A percentile compares a stretch with the other conserved stretches of the same genome.
Evolutionary conservation across 2,888 invertebrate species (phyloP).

Genomic region (Euclidia mi): DNA sequence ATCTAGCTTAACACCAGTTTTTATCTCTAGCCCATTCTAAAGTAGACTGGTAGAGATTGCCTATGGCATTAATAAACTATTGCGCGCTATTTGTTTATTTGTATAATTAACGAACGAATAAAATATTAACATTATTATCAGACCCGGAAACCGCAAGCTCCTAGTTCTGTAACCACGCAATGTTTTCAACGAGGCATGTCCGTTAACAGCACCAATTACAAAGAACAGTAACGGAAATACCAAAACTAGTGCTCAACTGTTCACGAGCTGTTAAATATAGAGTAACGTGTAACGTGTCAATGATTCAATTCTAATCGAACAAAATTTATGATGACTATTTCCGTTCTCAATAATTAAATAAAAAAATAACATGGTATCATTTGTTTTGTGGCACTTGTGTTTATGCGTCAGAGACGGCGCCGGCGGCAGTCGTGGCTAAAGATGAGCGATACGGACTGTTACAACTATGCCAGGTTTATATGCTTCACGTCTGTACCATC

Average conservation of each 20-base stretch:
- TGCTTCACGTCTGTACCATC: no score
- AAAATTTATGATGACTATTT: constrained; percentile 47
- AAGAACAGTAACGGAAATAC: constrained; percentile 37
- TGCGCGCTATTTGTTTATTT: no score
- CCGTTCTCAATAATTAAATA: constrained; percentile 51
- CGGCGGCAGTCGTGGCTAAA: constrained; percentile 41
- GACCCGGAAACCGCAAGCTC: no score
- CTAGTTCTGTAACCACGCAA: no score
- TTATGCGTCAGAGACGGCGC: constrained; percentile 56
- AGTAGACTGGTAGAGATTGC: no score
- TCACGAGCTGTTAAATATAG: constrained; percentile 23
- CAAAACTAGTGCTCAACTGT: constrained; percentile 26
- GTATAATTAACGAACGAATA: no score
- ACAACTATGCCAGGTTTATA: no score
- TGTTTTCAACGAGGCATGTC: no score
- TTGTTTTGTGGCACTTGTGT: constrained; percentile 39
- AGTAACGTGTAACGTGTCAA: constrained; percentile 36
- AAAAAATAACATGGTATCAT: constrained; percentile 42
- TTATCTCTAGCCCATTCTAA: no score
- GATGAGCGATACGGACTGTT: constrained; percentile 35
- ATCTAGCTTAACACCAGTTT: no score
- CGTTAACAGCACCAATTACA: background rate
- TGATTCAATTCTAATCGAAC: constrained; percentile 47
- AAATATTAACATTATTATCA: no score
- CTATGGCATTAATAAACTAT: no score